Evolutionary conservation across 2,888 invertebrate genomes (phyloP).

Genomic region (Melikaiella ostensackeni): DNA sequence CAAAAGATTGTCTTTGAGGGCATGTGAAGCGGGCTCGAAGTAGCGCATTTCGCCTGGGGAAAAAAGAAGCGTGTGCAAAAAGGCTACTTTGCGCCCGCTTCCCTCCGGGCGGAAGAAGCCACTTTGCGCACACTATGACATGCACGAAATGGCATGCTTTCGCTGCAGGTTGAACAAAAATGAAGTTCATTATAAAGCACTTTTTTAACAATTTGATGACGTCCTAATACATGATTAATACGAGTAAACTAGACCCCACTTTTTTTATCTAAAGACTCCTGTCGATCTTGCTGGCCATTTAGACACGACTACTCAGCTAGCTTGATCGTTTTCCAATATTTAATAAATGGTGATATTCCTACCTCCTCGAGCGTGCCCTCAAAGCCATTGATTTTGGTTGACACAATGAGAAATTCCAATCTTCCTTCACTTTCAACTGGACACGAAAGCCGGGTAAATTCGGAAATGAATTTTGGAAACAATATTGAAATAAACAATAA

Average conservation of each 20-base stretch:
- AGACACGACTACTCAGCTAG: slow-evolving; percentile 26
- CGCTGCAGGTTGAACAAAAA: no score
- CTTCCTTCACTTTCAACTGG: not conserved
- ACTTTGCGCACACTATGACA: no score
- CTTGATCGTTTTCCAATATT: slow-evolving; percentile 38
- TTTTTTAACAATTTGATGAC: no score
- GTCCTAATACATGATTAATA: not conserved
- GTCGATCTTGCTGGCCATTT: slow-evolving; percentile 19
- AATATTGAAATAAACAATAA: not conserved
- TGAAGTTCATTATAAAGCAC: no score
- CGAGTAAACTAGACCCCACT: not conserved
- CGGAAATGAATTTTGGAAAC: not conserved
- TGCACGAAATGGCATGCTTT: no score
- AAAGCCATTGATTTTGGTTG: slow-evolving; percentile 25
- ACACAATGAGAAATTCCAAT: slow-evolving; percentile 37
- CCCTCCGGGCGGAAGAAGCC: no score
- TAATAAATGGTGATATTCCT: slow-evolving; percentile 35
- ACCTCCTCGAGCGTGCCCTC: slow-evolving; percentile 10
- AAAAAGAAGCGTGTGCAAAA: no score
- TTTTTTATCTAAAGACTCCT: not conserved
- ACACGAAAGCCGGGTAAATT: not conserved
- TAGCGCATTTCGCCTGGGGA: no score
- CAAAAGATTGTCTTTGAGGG: no score
- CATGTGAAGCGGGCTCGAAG: no score
- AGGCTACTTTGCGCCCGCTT: no score